Evolutionary conservation across 2,113 vertebrate genomes (phyloP), one percentile per base, ranked within the genome.

Genomic region (Hydrolagus affinis): DNA sequence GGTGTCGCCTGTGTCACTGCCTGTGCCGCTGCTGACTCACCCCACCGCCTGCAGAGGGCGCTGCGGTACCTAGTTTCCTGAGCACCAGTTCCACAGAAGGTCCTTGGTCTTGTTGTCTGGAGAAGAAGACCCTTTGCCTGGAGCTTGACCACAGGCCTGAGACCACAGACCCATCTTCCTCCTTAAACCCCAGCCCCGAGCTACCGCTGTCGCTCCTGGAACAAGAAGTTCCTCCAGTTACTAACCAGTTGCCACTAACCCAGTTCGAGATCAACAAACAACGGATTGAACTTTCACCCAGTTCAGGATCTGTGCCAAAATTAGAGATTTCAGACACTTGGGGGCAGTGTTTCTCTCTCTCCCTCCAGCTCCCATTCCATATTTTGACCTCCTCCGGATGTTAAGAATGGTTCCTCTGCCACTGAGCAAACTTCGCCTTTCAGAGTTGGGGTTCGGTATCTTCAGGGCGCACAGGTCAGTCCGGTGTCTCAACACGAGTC

Each of bases 1-100:
- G 57, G 4, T 0, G 57, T n/a, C 11, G 57, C n/a, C 57, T 21
- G 56, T 25, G 56, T 62, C 14, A 14, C 73, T 10, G 1, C 30
- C 19, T 0, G 2, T 8, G 0, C 4, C 8, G n/a, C 0, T 0
- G 12, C 15, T 12, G 1, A 0, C 23, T 77, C 0, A 9, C 21
- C n/a, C 0, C 62, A 21, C 9, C 12, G 0, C 25, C 15, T 11
- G 70, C 70, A 11, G 70, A 23, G 70, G n/a, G 70, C 70, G n/a
- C 70, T 2, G 70, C 44, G 19, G 44, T 21, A 3, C 17, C 44
- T 0, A 7, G 59, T 83, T 23, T 25, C 0, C 12, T 15, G 9
- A 25, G 77, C 60, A 3, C 25, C 19, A 28, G 8, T 6, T 14
- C 57, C 12, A 0, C 3, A 14, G 57, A 23, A 59, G 59, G n/a